Evolutionary conservation across 2,797 vertebrate species (phyloP).

Genomic region (Gambelia wislizenii): DNA sequence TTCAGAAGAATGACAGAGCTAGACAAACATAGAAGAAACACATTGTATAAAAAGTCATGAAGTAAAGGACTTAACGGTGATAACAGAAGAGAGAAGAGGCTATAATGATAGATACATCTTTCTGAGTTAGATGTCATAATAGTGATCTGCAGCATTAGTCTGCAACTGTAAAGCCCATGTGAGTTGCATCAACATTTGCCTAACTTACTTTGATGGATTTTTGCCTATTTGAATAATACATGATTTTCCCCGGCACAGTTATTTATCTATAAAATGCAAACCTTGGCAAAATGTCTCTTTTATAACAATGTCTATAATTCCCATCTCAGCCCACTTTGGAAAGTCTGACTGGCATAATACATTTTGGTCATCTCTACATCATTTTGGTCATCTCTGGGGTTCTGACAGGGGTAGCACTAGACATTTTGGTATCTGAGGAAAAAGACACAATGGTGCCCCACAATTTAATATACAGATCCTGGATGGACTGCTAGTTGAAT

Average conservation of each 20-base stretch:
- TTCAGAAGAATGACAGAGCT: conserved; percentile 15
- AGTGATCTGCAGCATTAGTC: neutral
- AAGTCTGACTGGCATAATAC: conserved; percentile 26
- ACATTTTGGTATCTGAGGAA: neutral
- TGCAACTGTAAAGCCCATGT: conserved; percentile 22
- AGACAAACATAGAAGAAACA: neutral
- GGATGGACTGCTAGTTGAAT: neutral
- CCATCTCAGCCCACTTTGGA: conserved; percentile 47
- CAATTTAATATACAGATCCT: neutral
- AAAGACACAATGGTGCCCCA: neutral
- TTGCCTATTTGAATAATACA: conserved; percentile 57
- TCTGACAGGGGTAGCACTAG: too few species aligned
- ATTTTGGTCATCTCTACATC: neutral
- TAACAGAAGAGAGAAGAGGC: conserved; percentile 26
- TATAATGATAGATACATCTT: neutral
- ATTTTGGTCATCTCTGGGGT: too few species aligned
- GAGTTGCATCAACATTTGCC: conserved; percentile 45
- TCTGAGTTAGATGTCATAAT: conserved; percentile 28
- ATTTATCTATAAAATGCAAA: conserved; percentile 59
- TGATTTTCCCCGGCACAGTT: conserved; percentile 32
- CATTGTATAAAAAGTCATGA: conserved; percentile 6
- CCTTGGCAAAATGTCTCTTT: conserved; percentile 56
- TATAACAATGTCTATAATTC: conserved; percentile 56
- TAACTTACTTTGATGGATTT: conserved; percentile 51
- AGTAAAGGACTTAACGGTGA: conserved; percentile 3